Conservation (phyloP, 2,888 invertebrate genomes). For the Acanthopleura granulata region DNA sequence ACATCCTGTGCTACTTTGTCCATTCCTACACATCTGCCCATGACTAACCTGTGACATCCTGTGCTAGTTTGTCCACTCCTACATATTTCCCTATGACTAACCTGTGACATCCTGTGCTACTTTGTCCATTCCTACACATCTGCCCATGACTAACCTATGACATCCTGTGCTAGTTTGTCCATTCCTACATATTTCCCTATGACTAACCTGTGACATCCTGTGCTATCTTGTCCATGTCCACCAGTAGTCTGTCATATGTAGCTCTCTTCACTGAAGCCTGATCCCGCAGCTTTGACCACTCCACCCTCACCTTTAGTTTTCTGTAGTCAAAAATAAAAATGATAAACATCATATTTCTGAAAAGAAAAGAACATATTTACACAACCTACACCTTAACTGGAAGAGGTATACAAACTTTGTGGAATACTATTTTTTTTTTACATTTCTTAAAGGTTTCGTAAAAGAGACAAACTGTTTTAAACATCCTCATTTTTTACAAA, state of each 20-base stretch:
- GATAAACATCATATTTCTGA: no score
- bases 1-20: constrained; percentile 36
- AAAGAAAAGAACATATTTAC: no score
- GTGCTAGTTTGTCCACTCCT: no score
- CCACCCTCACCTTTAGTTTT: constrained; percentile 46
- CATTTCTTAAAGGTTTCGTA: no score
- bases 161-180: no score
- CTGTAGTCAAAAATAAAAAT: no score
- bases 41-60: constrained; percentile 37
- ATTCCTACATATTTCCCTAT: not conserved
- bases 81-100: constrained; percentile 2
- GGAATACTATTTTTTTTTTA: no score
- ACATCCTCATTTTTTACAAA: no score
- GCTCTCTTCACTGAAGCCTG: constrained; percentile 48
- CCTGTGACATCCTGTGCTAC: constrained; percentile 37
- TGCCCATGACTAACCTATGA: no score
- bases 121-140: constrained; percentile 43
- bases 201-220: constrained; percentile 31
- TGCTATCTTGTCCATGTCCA: constrained; percentile 48
- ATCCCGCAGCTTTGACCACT: constrained; percentile 50
- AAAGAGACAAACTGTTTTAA: no score
- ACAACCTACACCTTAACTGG: no score
- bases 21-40: constrained; percentile 47
- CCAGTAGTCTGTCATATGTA: constrained; percentile 49
- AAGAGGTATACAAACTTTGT: no score